Evolutionary conservation across 2,888 invertebrate genomes (phyloP).

Genomic region (Drosophila eohydei): DNA sequence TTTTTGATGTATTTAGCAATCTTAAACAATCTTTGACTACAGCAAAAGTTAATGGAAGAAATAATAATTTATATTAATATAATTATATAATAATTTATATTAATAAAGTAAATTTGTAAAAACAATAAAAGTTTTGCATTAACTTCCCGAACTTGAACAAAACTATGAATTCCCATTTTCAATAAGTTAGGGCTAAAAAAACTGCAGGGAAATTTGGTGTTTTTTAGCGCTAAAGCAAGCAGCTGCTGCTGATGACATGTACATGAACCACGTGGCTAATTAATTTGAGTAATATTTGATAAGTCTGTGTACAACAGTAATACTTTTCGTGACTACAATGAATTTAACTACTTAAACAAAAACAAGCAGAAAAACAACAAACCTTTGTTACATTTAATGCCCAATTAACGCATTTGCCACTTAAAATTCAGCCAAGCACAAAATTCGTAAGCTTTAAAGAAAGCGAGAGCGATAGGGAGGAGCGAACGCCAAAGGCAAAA

Average conservation of each 20-base stretch:
- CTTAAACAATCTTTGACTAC: too few relatives aligned
- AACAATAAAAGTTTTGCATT: too few relatives aligned
- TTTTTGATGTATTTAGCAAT: background rate
- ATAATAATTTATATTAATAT: too few relatives aligned
- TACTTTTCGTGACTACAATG: background rate
- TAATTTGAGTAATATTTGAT: background rate
- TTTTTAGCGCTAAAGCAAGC: background rate
- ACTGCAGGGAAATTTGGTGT: background rate
- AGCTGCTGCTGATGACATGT: background rate
- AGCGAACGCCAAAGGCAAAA: constrained; percentile 39
- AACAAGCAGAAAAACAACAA: constrained; percentile 4
- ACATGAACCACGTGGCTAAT: background rate
- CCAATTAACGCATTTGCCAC: constrained; percentile 76
- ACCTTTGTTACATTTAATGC: constrained; percentile 67
- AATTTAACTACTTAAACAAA: background rate
- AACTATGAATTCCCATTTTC: too few relatives aligned
- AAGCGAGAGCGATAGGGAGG: constrained; percentile 11
- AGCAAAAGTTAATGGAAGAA: too few relatives aligned
- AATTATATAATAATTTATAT: too few relatives aligned
- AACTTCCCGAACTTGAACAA: too few relatives aligned
- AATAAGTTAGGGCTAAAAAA: too few relatives aligned
- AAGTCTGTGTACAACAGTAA: background rate
- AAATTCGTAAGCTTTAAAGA: constrained; percentile 56
- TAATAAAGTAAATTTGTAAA: too few relatives aligned
- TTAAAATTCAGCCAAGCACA: constrained; percentile 65